Evolutionary conservation across 92 coral and sea anemone genomes (phyloP).

Genomic region (Parazoanthus atlanticus): DNA sequence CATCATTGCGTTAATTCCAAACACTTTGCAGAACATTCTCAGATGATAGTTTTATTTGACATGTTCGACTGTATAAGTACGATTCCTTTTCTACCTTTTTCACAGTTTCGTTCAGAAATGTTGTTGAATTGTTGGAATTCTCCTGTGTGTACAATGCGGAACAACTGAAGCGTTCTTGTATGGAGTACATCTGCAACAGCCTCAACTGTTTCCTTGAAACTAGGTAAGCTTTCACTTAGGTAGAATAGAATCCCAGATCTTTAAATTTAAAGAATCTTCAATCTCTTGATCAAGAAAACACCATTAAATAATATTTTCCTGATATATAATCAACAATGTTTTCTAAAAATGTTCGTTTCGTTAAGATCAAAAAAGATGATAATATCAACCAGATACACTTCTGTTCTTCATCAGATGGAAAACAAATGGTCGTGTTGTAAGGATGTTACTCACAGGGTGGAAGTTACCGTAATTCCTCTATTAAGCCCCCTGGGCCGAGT

Average conservation of each 20-base stretch:
- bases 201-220: conserved; percentile 74
- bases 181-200: conserved; percentile 83
- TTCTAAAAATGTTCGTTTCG: no score
- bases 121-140: conserved; percentile 81
- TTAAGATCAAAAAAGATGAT: no score
- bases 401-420: no score
- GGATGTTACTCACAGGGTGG: no score
- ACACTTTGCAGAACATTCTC: not conserved
- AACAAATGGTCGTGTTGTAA: no score
- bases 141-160: conserved; percentile 83
- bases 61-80: not conserved
- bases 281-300: no score
- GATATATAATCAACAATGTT: no score
- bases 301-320: no score
- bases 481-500: no score
- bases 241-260: not conserved
- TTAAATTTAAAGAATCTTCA: no score
- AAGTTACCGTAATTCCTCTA: no score
- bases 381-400: no score
- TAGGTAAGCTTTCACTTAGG: conserved; percentile 59
- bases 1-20: not conserved
- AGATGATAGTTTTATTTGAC: not conserved
- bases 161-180: conserved; percentile 74
- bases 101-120: conserved; percentile 82
- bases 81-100: conserved; percentile 3